Percentiles rank a stretch among this genome's conserved stretches.
Evolutionary conservation across 1,140 invertebrate species (phyloP).

Genomic region (Calephelis virginiensis): DNA sequence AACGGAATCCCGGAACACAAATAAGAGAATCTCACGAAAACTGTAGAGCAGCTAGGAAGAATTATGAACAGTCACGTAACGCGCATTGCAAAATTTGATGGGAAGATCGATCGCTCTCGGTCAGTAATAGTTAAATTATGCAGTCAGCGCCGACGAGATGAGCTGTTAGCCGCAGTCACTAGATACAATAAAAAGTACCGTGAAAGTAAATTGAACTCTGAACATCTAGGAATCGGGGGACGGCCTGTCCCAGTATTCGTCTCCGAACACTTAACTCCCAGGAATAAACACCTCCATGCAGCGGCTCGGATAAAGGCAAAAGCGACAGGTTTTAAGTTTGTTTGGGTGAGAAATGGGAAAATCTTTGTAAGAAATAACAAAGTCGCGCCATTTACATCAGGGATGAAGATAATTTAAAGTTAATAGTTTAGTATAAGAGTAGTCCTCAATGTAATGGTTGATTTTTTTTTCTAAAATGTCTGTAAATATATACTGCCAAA

Average conservation of each 20-base stretch:
- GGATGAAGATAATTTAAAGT: too few relatives aligned
- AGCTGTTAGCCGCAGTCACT: slow-evolving; percentile 25
- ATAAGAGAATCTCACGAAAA: too few relatives aligned
- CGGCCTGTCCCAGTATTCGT: slow-evolving; percentile 27
- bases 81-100: slow-evolving; percentile 27
- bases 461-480: too few relatives aligned
- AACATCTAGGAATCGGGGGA: too few relatives aligned
- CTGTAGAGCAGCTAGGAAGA: slow-evolving; percentile 22
- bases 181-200: slow-evolving; percentile 28
- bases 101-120: slow-evolving; percentile 27
- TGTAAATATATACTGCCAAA: too few relatives aligned
- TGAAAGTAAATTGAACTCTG: slow-evolving; percentile 25
- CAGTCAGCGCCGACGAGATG: slow-evolving; percentile 23
- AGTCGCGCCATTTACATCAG: background rate
- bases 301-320: slow-evolving; percentile 30
- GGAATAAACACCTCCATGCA: slow-evolving; percentile 30
- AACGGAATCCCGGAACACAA: slow-evolving; percentile 29
- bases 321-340: slow-evolving; percentile 29
- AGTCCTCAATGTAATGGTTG: too few relatives aligned
- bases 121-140: slow-evolving; percentile 8
- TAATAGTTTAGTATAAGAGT: too few relatives aligned
- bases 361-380: slow-evolving; percentile 33
- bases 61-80: slow-evolving; percentile 23
- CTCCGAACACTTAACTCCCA: slow-evolving; percentile 27
- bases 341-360: slow-evolving; percentile 33